phyloP scores from a whole-genome alignment of 2,797 vertebrate genomes.

The Glossophaga mutica region DNA sequence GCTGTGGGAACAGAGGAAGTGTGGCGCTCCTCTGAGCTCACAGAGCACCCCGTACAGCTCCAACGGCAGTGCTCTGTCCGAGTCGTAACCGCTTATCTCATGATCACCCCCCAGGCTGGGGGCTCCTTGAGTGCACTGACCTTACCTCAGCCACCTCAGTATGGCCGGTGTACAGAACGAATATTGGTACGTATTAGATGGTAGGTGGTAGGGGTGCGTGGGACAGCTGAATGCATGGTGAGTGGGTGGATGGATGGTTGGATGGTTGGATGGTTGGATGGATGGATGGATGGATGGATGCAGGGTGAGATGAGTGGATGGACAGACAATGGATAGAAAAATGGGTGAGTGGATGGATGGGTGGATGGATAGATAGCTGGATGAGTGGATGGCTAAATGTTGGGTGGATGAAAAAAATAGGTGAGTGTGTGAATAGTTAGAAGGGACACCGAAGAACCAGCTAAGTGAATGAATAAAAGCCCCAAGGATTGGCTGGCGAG shows the following conservation, averaged over 20 bases:
- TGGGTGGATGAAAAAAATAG: neutral
- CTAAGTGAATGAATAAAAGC: neutral
- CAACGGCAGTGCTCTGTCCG: neutral
- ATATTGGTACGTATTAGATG: neutral
- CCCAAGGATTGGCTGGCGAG: neutral
- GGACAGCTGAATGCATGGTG: neutral
- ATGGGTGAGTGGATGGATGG: neutral
- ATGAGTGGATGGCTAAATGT: neutral
- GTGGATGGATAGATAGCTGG: neutral
- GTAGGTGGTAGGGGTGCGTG: neutral
- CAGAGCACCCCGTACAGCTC: neutral
- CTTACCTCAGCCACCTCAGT: neutral
- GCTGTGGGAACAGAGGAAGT: neutral
- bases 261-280: no score
- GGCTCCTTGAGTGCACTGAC: neutral
- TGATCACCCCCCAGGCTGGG: neutral
- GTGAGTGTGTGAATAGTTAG: neutral
- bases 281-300: no score
- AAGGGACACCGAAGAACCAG: neutral
- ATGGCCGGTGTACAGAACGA: neutral
- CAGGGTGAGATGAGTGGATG: neutral
- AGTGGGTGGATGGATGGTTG: no score
- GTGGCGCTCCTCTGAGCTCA: neutral
- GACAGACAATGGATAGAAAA: neutral
- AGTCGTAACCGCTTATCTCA: neutral